phyloP scores from a whole-genome alignment of 1,140 invertebrate genomes.

The Leptinotarsa defecta region DNA sequence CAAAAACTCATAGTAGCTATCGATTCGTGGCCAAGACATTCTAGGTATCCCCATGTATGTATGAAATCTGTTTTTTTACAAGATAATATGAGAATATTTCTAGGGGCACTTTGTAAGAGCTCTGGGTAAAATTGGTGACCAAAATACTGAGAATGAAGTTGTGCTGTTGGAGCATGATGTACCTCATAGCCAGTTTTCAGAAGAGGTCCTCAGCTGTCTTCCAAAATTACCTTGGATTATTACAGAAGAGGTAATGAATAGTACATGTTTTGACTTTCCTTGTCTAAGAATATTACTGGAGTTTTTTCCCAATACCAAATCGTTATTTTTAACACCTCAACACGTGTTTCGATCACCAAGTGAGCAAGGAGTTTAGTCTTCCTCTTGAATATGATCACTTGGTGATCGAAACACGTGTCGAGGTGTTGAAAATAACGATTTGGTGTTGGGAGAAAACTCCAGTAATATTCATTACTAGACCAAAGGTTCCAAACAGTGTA shows the following conservation, averaged over 20 bases:
- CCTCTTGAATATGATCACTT: too few relatives aligned
- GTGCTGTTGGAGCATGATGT: slow-evolving; percentile 96
- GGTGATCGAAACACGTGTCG: too few relatives aligned
- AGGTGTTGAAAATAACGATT: too few relatives aligned
- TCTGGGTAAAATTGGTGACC: slow-evolving; percentile 77
- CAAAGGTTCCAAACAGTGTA: too few relatives aligned
- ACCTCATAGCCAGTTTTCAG: slow-evolving; percentile 92
- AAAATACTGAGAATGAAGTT: slow-evolving; percentile 93
- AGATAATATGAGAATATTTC: background rate
- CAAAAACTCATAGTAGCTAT: slow-evolving; percentile 91
- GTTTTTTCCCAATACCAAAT: too few relatives aligned
- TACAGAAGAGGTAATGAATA: slow-evolving; percentile 69
- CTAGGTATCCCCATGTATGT: slow-evolving; percentile 69
- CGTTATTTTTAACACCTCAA: too few relatives aligned
- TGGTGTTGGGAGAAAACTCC: too few relatives aligned
- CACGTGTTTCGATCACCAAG: too few relatives aligned
- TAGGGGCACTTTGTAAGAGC: slow-evolving; percentile 88
- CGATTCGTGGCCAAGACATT: slow-evolving; percentile 89
- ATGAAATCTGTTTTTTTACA: background rate
- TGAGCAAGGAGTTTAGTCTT: too few relatives aligned
- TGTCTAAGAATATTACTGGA: too few relatives aligned
- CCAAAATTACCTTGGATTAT: slow-evolving; percentile 91
- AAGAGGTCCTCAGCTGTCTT: slow-evolving; percentile 89
- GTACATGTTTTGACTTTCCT: too few relatives aligned
- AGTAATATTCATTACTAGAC: too few relatives aligned